Conservation (phyloP, 1,140 invertebrate species). For the Drosophila orena region DNA sequence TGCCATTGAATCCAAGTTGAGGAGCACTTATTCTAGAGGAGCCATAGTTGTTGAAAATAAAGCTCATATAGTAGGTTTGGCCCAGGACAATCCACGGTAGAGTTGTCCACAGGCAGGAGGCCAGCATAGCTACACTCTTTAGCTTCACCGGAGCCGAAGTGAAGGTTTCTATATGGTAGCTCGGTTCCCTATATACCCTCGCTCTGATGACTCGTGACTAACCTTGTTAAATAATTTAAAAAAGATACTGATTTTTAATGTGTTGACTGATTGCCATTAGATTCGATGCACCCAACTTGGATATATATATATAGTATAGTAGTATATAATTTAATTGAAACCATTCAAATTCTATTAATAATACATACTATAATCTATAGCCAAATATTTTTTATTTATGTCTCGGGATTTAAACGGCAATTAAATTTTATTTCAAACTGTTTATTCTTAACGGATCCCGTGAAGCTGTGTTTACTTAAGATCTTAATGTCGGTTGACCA, state of each 20-base stretch:
- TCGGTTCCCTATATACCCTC: slow-evolving; percentile 58
- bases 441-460: background rate
- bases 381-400: too few relatives aligned
- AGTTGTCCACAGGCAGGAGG: slow-evolving; percentile 34
- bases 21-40: slow-evolving; percentile 1
- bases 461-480: too few relatives aligned
- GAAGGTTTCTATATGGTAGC: background rate
- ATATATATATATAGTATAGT: too few relatives aligned
- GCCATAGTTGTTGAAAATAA: slow-evolving; percentile 62
- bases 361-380: too few relatives aligned
- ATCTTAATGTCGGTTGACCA: too few relatives aligned
- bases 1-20: background rate
- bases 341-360: too few relatives aligned
- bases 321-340: background rate
- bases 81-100: slow-evolving; percentile 40
- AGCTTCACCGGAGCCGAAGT: background rate
- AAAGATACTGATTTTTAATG: slow-evolving; percentile 1
- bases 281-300: background rate
- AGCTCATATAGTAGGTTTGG: slow-evolving; percentile 69
- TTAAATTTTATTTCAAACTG: too few relatives aligned
- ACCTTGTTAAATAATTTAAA: slow-evolving; percentile 12
- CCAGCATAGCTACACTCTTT: slow-evolving; percentile 30
- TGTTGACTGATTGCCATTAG: background rate
- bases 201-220: slow-evolving; percentile 16
- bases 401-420: too few relatives aligned